Conservation (phyloP, 2,888 invertebrate genomes). For the Apocheima hispidaria region DNA sequence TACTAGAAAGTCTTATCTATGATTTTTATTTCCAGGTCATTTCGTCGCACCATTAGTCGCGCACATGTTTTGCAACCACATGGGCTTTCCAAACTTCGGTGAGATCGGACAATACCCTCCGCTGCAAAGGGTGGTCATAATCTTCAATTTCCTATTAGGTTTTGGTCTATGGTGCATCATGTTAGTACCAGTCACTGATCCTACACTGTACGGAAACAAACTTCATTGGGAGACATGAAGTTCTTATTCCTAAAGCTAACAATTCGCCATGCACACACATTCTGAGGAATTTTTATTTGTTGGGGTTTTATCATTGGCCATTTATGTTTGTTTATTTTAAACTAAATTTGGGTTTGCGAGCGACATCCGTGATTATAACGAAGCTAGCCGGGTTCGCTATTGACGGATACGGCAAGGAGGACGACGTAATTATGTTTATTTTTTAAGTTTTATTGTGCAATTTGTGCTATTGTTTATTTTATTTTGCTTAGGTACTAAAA, state of each 20-base stretch:
- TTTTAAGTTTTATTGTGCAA: too few relatives aligned
- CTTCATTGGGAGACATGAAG: constrained; percentile 83
- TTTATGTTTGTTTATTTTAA: not conserved
- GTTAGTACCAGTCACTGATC: constrained; percentile 91
- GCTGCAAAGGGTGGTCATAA: constrained; percentile 86
- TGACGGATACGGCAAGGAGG: too few relatives aligned
- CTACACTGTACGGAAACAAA: constrained; percentile 87
- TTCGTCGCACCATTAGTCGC: constrained; percentile 94
- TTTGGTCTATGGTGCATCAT: constrained; percentile 91
- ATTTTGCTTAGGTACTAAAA: too few relatives aligned
- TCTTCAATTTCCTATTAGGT: constrained; percentile 90
- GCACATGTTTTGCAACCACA: constrained; percentile 98
- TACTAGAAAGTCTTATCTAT: not conserved
- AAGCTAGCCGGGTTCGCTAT: too few relatives aligned
- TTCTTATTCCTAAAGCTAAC: not conserved
- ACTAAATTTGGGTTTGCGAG: too few relatives aligned
- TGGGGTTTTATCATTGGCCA: not conserved
- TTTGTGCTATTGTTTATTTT: too few relatives aligned
- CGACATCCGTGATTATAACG: too few relatives aligned
- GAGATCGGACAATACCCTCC: constrained; percentile 78
- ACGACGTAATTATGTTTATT: too few relatives aligned
- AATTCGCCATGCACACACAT: not conserved
- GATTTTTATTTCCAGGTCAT: constrained; percentile 88
- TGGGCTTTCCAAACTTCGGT: constrained; percentile 96
- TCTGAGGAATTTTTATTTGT: not conserved